Evolutionary conservation across 2,888 invertebrate genomes (phyloP).

Genomic region (Himalopsyche anomala): DNA sequence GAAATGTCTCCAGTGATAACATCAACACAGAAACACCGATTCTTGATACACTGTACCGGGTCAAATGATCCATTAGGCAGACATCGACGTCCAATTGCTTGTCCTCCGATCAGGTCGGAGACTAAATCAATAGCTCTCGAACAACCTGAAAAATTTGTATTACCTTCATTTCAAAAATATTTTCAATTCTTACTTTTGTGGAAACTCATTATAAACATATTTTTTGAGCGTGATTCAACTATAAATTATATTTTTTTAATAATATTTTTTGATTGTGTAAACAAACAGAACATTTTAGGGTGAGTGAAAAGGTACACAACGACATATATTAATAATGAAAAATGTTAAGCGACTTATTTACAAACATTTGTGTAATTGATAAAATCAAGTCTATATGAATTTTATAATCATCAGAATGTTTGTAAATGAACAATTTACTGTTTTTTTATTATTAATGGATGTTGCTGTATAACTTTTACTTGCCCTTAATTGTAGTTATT

Average conservation of each 20-base stretch:
- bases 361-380: no score
- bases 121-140: slow-evolving; percentile 77
- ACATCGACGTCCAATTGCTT: slow-evolving; percentile 77
- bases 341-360: no score
- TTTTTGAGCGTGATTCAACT: no score
- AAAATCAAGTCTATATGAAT: no score
- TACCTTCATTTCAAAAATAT: slow-evolving; percentile 45
- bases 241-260: no score
- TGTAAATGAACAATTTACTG: no score
- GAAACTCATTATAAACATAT: no score
- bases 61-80: slow-evolving; percentile 82
- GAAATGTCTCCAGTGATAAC: slow-evolving; percentile 74
- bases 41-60: slow-evolving; percentile 80
- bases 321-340: no score
- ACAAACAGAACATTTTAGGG: background rate
- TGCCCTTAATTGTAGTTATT: background rate
- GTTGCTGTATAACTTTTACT: no score
- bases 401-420: no score
- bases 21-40: slow-evolving; percentile 80
- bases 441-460: no score
- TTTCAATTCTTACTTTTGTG: background rate
- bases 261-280: background rate
- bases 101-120: slow-evolving; percentile 70
- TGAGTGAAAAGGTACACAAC: no score
- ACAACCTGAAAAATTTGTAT: slow-evolving; percentile 73